Evolutionary conservation across 2,888 invertebrate genomes (phyloP), one percentile per base, ranked within the genome.

Genomic region (Drosophila borborema): DNA sequence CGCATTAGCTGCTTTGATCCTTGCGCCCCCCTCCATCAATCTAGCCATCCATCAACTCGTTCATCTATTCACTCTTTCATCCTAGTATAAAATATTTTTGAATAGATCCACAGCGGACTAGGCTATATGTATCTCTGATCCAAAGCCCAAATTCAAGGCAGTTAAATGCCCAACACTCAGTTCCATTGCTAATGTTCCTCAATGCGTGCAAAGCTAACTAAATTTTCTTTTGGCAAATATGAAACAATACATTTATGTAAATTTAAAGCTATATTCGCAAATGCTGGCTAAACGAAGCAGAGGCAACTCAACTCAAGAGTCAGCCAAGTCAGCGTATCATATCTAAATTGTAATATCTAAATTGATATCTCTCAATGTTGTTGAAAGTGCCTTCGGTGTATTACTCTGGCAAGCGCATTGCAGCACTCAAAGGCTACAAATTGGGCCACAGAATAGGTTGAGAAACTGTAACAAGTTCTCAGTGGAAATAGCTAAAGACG

Each of bases 381-480:
- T 23, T 51, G 34, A 7, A 14, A 51, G 34, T 51, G 34, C 8
- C 51, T 20, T 36, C 18, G 51, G 18, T 36, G 18, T 51, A 8
- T 36, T 51, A 14, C 34, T 3, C 18, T 0, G 2, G 34, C 18
- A 1, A 18, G 51, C 7, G 51, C 34, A 51, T 36, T 4, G 18
- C 51, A 7, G 34, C 51, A 64, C 45, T 72, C 60, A 43, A 62
- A 46, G 54, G 41, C 61, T 41, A 14, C 45, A 59, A 54, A 54
- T 51, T 51, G 51, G 51, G 51, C 20, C 36, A 36, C 12, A 18
- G 20, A 12, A n/a, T 28, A n/a, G 6, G 18, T 31, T 16, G 18
- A 40, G 63, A 6, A 60, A 56, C 43, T 71, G 77, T 45, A 62
- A 55, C 54, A 55, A 67, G n/a, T 59, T 64, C 49, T 46, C 16